Conservation (phyloP, 2,888 invertebrate species). For the Cylindroiulus punctatus region DNA sequence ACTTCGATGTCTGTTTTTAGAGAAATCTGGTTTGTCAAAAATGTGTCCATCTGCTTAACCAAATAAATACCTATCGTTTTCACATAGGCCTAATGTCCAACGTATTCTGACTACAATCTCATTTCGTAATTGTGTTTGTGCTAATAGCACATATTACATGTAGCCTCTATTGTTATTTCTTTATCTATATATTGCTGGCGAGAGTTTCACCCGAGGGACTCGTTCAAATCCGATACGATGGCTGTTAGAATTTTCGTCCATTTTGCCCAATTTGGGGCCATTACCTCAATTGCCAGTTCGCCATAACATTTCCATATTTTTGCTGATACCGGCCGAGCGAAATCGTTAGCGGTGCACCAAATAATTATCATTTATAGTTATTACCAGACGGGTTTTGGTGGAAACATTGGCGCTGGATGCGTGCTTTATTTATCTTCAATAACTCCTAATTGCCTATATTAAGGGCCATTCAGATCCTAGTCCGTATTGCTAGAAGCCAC, state of each 20-base stretch:
- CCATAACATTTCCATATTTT: slow-evolving; percentile 31
- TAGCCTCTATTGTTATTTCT: slow-evolving; percentile 27
- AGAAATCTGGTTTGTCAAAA: background rate
- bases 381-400: slow-evolving; percentile 15
- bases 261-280: slow-evolving; percentile 27
- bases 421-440: slow-evolving; percentile 26
- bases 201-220: background rate
- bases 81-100: background rate
- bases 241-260: background rate
- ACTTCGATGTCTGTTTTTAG: too few species aligned
- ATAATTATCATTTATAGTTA: slow-evolving; percentile 9
- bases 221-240: background rate
- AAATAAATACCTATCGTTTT: background rate
- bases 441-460: slow-evolving; percentile 27
- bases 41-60: background rate
- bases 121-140: slow-evolving; percentile 26
- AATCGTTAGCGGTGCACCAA: background rate
- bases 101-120: background rate
- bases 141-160: background rate
- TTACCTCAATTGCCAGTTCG: background rate
- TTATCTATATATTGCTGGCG: slow-evolving; percentile 20
- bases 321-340: background rate
- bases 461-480: slow-evolving; percentile 2
- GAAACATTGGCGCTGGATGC: background rate
- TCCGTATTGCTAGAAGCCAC: background rate